phyloP scores from a whole-genome alignment of 2,888 invertebrate genomes.

The Brenthis ino region DNA sequence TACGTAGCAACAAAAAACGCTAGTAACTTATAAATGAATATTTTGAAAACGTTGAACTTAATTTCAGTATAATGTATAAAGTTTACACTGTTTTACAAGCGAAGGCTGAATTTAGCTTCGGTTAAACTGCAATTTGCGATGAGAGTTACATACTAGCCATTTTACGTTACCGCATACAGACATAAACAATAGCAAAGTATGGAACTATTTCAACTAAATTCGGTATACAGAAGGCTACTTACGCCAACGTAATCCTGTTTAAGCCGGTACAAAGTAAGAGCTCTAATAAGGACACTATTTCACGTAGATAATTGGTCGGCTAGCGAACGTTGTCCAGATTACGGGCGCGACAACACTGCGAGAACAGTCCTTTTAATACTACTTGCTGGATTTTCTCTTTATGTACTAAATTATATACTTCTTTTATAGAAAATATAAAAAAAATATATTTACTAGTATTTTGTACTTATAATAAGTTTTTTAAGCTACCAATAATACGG shows the following conservation, averaged over 20 bases:
- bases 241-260: slow-evolving; percentile 69
- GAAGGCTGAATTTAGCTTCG: too few species aligned
- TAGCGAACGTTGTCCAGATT: slow-evolving; percentile 60
- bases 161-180: slow-evolving; percentile 4
- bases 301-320: slow-evolving; percentile 77
- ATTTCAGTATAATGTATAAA: too few species aligned
- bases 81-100: too few species aligned
- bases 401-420: not conserved
- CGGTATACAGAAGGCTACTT: slow-evolving; percentile 59
- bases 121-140: too few species aligned
- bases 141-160: not conserved
- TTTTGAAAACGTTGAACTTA: too few species aligned
- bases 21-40: too few species aligned
- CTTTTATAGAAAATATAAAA: too few species aligned
- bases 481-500: too few species aligned
- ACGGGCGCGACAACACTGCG: slow-evolving; percentile 53
- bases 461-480: too few species aligned
- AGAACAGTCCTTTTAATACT: slow-evolving; percentile 51
- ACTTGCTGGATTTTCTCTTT: slow-evolving; percentile 22
- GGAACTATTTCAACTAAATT: slow-evolving; percentile 49
- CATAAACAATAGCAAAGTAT: slow-evolving; percentile 28
- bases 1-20: too few species aligned
- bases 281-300: slow-evolving; percentile 75
- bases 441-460: not conserved
- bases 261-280: slow-evolving; percentile 74